Base-by-base conservation (phyloP, 2,797 vertebrate species). In the Dendrocincla tyrannina region DNA sequence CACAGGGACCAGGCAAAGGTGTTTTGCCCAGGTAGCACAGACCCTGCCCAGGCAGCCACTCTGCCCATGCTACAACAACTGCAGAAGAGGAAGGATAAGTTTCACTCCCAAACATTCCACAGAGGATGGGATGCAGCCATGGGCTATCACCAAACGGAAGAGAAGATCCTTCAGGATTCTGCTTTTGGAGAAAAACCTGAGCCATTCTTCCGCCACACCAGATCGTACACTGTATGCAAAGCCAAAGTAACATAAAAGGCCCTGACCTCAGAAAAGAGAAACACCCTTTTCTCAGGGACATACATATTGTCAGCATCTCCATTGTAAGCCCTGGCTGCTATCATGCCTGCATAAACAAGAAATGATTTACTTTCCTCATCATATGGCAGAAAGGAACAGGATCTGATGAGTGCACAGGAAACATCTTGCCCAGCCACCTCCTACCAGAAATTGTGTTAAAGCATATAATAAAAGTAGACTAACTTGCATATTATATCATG, bases 381-480 rank as follows among this genome's bases (percentile, higher is more conserved):
- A 0, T 67, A 67, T 6, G 92, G 77, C 62, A 60, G 67, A 89
- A 91, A 96, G 88, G 70, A 90, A 93, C 47, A 41, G 76, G 88
- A 95, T 95, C 89, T 89, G 90, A 86, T 95, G 96, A 96, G 39
- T 35, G 2, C 25, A 47, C 97, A 98, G 98, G 97, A 98, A 98
- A 95, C 63, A 80, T 94, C 93, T 93, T 95, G 94, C 94, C 89
- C 76, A 88, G 68, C 58, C 67, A 78, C 59, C 95, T 97, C 91
- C 96, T 92, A 94, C 39, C n/a, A 93, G 83, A 33, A 52, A 42
- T 87, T 74, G 75, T 67, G 20, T 46, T 5, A 58, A 13, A 70
- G 17, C 13, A 23, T 5, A 3, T 13, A 62, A 78, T 5, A 75
- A 58, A 58, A 86, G 47, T 13, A 66, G 27, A 66, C 44, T 2